Evolutionary conservation across 2,797 vertebrate genomes (phyloP).

Genomic region (Alectoris magna): DNA sequence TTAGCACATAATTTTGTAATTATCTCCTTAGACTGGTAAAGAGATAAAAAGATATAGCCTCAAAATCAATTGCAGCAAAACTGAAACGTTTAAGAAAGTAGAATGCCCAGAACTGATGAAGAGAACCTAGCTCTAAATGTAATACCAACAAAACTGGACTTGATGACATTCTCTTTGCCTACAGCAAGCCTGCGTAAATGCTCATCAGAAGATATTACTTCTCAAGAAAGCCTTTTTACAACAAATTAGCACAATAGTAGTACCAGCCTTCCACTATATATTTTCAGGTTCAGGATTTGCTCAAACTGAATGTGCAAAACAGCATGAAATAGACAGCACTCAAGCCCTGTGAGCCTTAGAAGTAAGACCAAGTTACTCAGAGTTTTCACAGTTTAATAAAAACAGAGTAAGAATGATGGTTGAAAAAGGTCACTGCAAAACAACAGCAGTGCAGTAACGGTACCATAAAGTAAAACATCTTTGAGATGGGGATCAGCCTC

Average conservation of each 20-base stretch:
- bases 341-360: background rate
- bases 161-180: background rate
- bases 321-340: background rate
- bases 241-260: background rate
- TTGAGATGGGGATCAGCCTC: too few species aligned
- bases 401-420: background rate
- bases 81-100: background rate
- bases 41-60: background rate
- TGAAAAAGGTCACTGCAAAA: constrained; percentile 42
- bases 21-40: background rate
- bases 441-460: background rate
- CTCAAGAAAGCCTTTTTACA: background rate
- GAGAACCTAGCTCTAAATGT: background rate
- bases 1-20: background rate
- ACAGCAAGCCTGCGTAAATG: background rate
- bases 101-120: background rate
- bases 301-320: constrained; percentile 18
- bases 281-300: background rate
- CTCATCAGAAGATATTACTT: background rate
- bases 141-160: background rate
- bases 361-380: background rate
- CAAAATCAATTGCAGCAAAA: background rate
- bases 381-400: background rate
- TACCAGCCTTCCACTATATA: background rate
- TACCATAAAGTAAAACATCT: background rate